These are phyloP conservation scores for Geotrypetes seraphini DNA, from an alignment of 2,797 vertebrate genomes.

Conservation along the genomic window DNA sequence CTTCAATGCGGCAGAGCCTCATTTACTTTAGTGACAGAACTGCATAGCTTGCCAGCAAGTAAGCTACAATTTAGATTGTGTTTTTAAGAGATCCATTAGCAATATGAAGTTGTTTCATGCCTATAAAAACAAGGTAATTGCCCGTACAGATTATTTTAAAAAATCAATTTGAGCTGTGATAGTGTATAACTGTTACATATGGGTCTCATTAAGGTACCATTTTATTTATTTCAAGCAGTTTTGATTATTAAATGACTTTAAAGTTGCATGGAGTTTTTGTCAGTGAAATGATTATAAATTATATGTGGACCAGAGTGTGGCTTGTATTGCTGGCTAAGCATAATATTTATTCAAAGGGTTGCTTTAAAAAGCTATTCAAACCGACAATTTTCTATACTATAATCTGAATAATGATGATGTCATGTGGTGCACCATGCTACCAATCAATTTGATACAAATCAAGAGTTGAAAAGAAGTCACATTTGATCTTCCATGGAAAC, in stretches of 20 bases:
- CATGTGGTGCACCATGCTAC: too few species aligned
- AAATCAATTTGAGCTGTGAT: neutral
- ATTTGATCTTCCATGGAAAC: too few species aligned
- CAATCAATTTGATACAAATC: too few species aligned
- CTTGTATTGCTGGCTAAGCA: too few species aligned
- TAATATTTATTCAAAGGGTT: too few species aligned
- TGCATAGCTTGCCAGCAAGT: constrained; percentile 19
- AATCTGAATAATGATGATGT: too few species aligned
- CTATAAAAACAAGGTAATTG: constrained; percentile 12
- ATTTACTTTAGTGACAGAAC: constrained; percentile 22
- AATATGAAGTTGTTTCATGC: constrained; percentile 5
- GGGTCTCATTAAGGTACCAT: constrained; percentile 4
- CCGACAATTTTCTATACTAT: too few species aligned
- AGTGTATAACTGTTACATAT: neutral
- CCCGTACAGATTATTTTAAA: neutral
- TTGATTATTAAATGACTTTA: constrained; percentile 1
- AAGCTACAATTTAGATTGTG: constrained; percentile 15
- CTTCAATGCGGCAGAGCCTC: constrained; percentile 22
- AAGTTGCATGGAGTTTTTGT: constrained; percentile 3
- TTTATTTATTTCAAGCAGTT: neutral
- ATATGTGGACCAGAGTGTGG: neutral
- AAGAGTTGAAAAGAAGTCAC: too few species aligned
- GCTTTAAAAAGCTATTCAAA: too few species aligned
- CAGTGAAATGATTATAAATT: neutral
- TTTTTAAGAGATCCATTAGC: constrained; percentile 19